These are phyloP conservation scores for Littorina saxatilis DNA, from an alignment of 1,140 invertebrate genomes.

Conservation along the genomic window DNA sequence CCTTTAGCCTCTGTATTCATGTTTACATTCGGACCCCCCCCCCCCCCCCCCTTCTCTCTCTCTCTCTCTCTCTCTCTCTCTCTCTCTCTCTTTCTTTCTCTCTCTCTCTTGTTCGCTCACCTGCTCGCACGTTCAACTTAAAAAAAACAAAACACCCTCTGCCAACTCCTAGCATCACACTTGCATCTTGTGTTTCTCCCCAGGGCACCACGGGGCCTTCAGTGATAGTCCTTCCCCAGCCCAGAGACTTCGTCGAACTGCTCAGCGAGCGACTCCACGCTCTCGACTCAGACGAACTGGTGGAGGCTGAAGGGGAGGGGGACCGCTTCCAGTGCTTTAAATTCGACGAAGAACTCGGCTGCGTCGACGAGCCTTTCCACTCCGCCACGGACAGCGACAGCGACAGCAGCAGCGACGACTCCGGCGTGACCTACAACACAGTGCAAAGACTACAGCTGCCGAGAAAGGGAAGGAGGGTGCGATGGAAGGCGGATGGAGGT, in stretches of 20 bases:
- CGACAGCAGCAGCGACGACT: constrained; percentile 38
- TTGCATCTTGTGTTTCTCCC: not conserved
- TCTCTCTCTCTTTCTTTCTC: not conserved
- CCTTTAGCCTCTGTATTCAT: too few species aligned
- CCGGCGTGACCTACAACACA: not conserved
- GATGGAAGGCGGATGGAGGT: not conserved
- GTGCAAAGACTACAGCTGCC: not conserved
- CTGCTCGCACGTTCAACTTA: not conserved
- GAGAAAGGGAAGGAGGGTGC: not conserved
- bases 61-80: constrained; percentile 2
- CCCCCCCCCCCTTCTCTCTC: too few species aligned
- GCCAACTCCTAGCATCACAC: not conserved
- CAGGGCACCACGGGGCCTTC: constrained; percentile 10
- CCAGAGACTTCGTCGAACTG: constrained; percentile 44
- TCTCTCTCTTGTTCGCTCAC: not conserved
- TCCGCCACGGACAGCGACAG: constrained; percentile 34
- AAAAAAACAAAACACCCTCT: too few species aligned
- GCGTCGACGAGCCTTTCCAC: constrained; percentile 30
- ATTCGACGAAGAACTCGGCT: constrained; percentile 31
- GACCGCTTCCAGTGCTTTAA: constrained; percentile 29
- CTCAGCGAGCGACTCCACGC: constrained; percentile 34
- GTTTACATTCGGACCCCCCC: too few species aligned
- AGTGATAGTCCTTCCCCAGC: constrained; percentile 42
- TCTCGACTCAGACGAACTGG: constrained; percentile 37
- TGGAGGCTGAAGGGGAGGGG: constrained; percentile 12